Percentiles rank a stretch among this genome's conserved stretches.
These are phyloP conservation scores for Tachysurus vachellii DNA, from an alignment of 2,113 vertebrate species.

Conservation along the genomic window DNA sequence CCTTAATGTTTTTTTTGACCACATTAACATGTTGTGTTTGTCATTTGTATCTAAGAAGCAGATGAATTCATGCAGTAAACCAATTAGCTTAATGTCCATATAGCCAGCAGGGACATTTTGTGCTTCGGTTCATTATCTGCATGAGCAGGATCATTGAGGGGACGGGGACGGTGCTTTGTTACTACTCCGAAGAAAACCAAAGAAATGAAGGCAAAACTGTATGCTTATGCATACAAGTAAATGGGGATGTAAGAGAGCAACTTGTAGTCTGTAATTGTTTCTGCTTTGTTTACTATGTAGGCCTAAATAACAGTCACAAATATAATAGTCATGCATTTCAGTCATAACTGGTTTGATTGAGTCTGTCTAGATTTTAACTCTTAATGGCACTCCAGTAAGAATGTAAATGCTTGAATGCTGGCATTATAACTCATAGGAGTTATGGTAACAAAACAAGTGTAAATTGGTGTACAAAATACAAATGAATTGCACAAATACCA, in stretches of 20 bases:
- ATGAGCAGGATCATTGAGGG: slow-evolving; percentile 29
- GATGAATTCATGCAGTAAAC: slow-evolving; percentile 26
- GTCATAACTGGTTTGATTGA: not conserved
- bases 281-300: not conserved
- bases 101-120: slow-evolving; percentile 1
- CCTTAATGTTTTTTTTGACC: not conserved
- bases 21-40: slow-evolving; percentile 18
- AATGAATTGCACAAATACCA: not conserved
- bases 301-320: not conserved
- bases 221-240: not conserved
- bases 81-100: slow-evolving; percentile 36
- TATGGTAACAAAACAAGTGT: no score
- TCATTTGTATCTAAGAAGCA: slow-evolving; percentile 27
- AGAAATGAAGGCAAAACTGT: not conserved
- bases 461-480: not conserved
- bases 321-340: not conserved
- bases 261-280: not conserved
- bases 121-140: slow-evolving; percentile 43
- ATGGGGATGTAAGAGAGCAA: not conserved
- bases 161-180: not conserved
- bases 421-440: not conserved
- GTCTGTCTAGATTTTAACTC: not conserved
- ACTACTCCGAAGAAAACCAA: not conserved
- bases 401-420: not conserved
- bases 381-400: not conserved